Evolutionary conservation across 2,113 vertebrate genomes (phyloP).

Genomic region (Tretioscincus oriximinensis): DNA sequence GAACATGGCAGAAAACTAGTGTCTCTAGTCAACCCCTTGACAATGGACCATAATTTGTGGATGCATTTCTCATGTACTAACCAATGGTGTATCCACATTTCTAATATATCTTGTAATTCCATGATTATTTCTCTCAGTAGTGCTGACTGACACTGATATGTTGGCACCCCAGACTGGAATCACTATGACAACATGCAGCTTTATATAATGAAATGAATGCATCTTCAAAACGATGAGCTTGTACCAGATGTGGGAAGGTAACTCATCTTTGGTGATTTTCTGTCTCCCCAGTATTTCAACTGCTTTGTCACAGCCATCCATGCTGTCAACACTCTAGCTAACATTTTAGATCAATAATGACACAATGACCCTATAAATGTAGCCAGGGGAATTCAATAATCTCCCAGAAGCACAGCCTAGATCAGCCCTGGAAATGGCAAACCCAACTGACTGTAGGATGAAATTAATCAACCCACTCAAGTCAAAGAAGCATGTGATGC

Average conservation of each 20-base stretch:
- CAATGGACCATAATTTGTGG: no score
- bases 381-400: background rate
- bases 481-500: slow-evolving; percentile 17
- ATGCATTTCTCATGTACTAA: no score
- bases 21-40: no score
- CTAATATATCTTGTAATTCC: no score
- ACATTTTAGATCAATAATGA: background rate
- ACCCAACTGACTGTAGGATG: background rate
- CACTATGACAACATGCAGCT: no score
- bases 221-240: background rate
- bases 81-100: no score
- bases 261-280: no score
- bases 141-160: no score
- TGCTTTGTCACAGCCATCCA: background rate
- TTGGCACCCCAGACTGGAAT: no score
- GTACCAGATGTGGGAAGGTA: background rate
- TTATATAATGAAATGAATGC: background rate
- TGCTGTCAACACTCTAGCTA: background rate
- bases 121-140: no score
- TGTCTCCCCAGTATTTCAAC: background rate
- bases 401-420: background rate
- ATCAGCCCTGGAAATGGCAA: background rate
- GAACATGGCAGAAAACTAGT: no score
- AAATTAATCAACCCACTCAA: no score
- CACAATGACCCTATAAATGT: background rate